These are phyloP conservation scores for Phalangium opilio DNA, from an alignment of 2,888 invertebrate genomes.

Conservation along the genomic window DNA sequence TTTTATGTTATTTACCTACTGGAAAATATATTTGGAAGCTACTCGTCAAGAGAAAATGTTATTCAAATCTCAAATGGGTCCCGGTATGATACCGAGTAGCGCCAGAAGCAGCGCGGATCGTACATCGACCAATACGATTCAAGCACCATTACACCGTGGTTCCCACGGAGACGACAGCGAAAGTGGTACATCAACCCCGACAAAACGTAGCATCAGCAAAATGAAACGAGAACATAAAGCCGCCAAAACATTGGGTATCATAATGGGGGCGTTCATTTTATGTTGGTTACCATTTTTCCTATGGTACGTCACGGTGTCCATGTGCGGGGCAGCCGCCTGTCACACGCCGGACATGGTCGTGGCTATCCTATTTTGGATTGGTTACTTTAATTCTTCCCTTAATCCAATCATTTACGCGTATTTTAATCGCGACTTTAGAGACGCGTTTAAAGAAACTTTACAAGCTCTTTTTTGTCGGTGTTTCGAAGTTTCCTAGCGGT, in stretches of 20 bases:
- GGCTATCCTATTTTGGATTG: slow-evolving; percentile 90
- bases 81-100: slow-evolving; percentile 4
- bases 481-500: not conserved
- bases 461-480: slow-evolving; percentile 6
- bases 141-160: slow-evolving; percentile 12
- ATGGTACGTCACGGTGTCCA: slow-evolving; percentile 78
- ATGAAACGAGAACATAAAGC: slow-evolving; percentile 39
- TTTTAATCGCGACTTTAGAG: slow-evolving; percentile 93
- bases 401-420: slow-evolving; percentile 90
- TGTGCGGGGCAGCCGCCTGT: slow-evolving; percentile 55
- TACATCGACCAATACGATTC: slow-evolving; percentile 8
- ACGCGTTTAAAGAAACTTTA: slow-evolving; percentile 84
- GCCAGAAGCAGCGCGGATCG: slow-evolving; percentile 27
- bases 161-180: slow-evolving; percentile 43
- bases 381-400: slow-evolving; percentile 91
- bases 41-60: slow-evolving; percentile 76
- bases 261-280: slow-evolving; percentile 90
- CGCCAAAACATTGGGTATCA: slow-evolving; percentile 85
- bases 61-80: slow-evolving; percentile 39
- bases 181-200: slow-evolving; percentile 48
- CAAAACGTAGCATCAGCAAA: slow-evolving; percentile 74
- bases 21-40: slow-evolving; percentile 75
- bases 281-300: slow-evolving; percentile 95
- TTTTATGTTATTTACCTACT: slow-evolving; percentile 80
- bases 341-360: slow-evolving; percentile 59